Percentiles rank a stretch among this genome's conserved stretches.
Conservation (phyloP, 2,888 invertebrate species). For the Patella pellucida region DNA sequence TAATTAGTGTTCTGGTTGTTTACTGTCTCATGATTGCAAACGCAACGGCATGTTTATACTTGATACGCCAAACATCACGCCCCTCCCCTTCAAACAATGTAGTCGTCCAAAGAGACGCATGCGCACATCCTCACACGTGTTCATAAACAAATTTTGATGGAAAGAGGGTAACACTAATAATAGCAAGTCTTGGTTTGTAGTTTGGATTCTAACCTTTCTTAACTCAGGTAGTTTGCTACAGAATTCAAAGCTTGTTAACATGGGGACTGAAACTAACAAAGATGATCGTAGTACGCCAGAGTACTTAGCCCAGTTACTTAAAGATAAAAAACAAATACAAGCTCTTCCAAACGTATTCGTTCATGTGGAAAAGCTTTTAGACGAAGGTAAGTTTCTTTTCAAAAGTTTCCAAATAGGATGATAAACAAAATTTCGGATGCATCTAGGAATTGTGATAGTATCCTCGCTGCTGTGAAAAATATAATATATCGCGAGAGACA, state of each 20-base stretch:
- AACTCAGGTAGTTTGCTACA: constrained; percentile 62
- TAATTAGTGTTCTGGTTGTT: neutral
- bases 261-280: constrained; percentile 69
- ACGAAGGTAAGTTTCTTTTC: constrained; percentile 87
- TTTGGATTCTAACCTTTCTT: constrained; percentile 64
- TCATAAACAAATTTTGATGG: constrained; percentile 66
- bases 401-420: neutral
- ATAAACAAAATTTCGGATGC: no score
- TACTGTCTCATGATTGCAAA: neutral
- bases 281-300: constrained; percentile 77
- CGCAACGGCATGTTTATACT: neutral
- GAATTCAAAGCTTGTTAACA: constrained; percentile 62
- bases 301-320: constrained; percentile 99
- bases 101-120: constrained; percentile 54
- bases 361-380: constrained; percentile 98
- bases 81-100: constrained; percentile 27
- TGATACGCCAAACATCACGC: neutral
- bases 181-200: constrained; percentile 58
- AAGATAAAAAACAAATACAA: constrained; percentile 99
- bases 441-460: no score
- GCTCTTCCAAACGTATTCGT: constrained; percentile 99
- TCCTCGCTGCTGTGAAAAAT: no score
- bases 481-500: no score
- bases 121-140: constrained; percentile 67
- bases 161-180: constrained; percentile 50